Conservation (phyloP, 2,888 invertebrate genomes). For the Antheraea yamamai region DNA sequence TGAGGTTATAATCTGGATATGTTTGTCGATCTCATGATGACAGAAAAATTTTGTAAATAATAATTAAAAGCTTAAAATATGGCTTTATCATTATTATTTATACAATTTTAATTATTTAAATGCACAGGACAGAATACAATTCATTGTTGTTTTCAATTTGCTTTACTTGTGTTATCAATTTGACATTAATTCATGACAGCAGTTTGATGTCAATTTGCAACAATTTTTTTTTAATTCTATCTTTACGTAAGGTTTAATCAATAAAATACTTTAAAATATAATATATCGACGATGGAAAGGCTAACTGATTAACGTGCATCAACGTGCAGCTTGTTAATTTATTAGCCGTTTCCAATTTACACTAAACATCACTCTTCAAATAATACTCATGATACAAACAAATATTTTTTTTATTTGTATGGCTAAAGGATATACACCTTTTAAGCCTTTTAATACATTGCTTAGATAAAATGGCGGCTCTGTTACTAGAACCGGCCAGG, state of each 20-base stretch:
- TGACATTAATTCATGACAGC: not conserved
- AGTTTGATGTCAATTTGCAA: not conserved
- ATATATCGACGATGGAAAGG: not conserved
- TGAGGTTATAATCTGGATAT: not conserved
- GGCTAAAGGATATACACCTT: too few relatives aligned
- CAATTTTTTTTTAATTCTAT: not conserved
- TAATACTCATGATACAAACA: not conserved
- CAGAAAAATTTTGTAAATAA: not conserved
- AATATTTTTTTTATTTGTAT: not conserved
- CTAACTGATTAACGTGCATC: too few relatives aligned
- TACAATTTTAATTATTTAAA: too few relatives aligned
- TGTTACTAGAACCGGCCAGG: too few relatives aligned
- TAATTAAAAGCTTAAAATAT: not conserved
- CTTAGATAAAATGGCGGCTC: too few relatives aligned
- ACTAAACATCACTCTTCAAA: not conserved
- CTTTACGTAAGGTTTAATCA: not conserved
- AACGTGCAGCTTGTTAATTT: too few relatives aligned
- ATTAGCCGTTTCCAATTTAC: too few relatives aligned
- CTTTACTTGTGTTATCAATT: not conserved
- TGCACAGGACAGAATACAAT: not conserved
- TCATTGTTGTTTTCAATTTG: not conserved
- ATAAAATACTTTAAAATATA: not conserved
- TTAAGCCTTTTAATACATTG: too few relatives aligned
- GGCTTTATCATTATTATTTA: not conserved
- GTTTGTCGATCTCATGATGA: not conserved